Evolutionary conservation across 2,888 invertebrate genomes (phyloP).

Genomic region (Xestobium rufovillosum): DNA sequence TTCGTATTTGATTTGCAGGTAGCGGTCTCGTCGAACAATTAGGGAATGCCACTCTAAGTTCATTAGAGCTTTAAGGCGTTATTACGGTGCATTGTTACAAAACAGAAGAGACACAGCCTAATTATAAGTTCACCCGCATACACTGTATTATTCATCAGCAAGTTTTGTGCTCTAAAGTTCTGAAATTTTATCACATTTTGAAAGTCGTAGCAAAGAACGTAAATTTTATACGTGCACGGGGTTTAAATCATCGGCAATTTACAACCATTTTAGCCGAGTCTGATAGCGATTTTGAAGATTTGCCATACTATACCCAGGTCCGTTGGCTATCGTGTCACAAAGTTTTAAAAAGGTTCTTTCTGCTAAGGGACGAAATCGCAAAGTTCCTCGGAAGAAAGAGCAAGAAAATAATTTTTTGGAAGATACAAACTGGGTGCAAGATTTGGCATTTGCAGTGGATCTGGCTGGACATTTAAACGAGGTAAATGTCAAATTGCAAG

Average conservation of each 20-base stretch:
- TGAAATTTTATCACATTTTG: constrained; percentile 18
- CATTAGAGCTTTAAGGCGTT: too few species aligned
- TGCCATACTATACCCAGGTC: constrained; percentile 24
- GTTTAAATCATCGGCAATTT: constrained; percentile 16
- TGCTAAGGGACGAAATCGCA: too few species aligned
- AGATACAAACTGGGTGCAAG: neutral
- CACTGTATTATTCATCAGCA: constrained; percentile 19
- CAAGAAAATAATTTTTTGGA: too few species aligned
- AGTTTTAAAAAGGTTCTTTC: constrained; percentile 22
- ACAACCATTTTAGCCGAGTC: constrained; percentile 21
- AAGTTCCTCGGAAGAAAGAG: too few species aligned
- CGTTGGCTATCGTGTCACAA: constrained; percentile 24
- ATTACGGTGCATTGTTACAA: too few species aligned
- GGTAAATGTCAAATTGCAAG: neutral
- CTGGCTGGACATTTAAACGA: neutral
- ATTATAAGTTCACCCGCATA: too few species aligned
- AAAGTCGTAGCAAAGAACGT: constrained; percentile 16
- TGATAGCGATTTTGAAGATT: constrained; percentile 24
- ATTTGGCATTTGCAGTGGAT: constrained; percentile 1
- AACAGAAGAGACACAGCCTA: too few species aligned
- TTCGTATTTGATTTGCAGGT: too few species aligned
- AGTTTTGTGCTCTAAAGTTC: constrained; percentile 15
- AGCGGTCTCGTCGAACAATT: too few species aligned
- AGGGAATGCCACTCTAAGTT: too few species aligned
- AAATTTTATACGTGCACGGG: constrained; percentile 17